phyloP scores from a whole-genome alignment of 2,113 vertebrate species.

The Phylloscopus trochilus region DNA sequence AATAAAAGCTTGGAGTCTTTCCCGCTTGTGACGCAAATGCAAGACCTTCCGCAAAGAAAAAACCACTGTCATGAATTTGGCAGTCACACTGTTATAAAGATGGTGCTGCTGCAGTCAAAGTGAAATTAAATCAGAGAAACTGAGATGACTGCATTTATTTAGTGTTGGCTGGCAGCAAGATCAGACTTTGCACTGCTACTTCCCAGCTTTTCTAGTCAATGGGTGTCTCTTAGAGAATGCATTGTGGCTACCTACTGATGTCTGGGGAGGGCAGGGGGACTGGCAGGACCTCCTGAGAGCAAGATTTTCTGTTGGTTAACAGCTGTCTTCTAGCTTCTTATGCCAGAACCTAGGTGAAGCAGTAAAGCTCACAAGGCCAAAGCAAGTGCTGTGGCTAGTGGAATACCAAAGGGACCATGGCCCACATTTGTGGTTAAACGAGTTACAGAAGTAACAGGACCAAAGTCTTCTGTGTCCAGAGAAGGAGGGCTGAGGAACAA shows the following conservation, averaged over 20 bases:
- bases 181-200: not conserved
- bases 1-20: not conserved
- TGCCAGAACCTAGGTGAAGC: not conserved
- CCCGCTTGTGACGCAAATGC: not conserved
- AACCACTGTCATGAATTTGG: not conserved
- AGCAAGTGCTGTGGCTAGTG: not conserved
- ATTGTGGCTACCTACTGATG: not conserved
- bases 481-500: not conserved
- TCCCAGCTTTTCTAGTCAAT: not conserved
- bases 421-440: not conserved
- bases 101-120: not conserved
- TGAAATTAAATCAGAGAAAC: not conserved
- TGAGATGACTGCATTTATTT: not conserved
- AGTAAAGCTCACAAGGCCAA: not conserved
- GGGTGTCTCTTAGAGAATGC: not conserved
- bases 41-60: not conserved
- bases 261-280: not conserved
- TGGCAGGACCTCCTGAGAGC: not conserved
- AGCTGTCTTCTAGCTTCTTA: not conserved
- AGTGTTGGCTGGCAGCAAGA: not conserved
- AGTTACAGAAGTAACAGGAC: not conserved
- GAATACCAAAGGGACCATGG: not conserved
- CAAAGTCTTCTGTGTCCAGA: not conserved
- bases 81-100: not conserved
- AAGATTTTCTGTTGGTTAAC: not conserved